These are phyloP conservation scores for Philaenus spumarius DNA, from an alignment of 1,140 invertebrate genomes.

Conservation along the genomic window DNA sequence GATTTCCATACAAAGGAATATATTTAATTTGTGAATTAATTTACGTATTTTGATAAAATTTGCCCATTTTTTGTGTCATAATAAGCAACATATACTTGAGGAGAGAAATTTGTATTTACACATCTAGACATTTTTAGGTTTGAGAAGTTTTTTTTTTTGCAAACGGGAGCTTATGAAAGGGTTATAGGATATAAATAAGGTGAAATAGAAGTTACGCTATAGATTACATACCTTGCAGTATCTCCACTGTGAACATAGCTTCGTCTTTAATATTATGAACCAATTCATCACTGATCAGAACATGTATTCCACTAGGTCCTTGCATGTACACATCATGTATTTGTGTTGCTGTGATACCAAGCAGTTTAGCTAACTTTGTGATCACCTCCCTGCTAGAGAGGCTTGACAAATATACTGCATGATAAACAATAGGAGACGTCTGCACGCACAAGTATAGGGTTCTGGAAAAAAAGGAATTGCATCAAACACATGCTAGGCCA, in stretches of 20 bases:
- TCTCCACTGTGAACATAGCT: constrained; percentile 2
- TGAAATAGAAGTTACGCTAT: too few species aligned
- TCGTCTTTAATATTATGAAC: constrained; percentile 34
- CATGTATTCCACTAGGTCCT: constrained; percentile 65
- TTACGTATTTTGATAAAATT: too few species aligned
- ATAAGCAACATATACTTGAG: too few species aligned
- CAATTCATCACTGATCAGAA: constrained; percentile 67
- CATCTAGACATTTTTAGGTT: too few species aligned
- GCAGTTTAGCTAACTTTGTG: constrained; percentile 53
- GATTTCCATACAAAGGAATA: too few species aligned
- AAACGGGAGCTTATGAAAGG: too few species aligned
- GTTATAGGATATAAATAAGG: too few species aligned
- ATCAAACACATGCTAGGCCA: too few species aligned
- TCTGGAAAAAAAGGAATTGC: neutral
- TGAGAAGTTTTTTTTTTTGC: too few species aligned
- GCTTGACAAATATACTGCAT: constrained; percentile 69
- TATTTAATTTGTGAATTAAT: too few species aligned
- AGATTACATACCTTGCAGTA: neutral
- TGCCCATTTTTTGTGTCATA: too few species aligned
- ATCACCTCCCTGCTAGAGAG: constrained; percentile 58
- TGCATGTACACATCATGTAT: constrained; percentile 60
- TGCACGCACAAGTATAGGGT: constrained; percentile 73
- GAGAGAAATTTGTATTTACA: too few species aligned
- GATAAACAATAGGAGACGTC: constrained; percentile 54
- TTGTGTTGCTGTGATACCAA: constrained; percentile 49